phyloP scores from a whole-genome alignment of 2,888 invertebrate species.

The Danaus chrysippus region DNA sequence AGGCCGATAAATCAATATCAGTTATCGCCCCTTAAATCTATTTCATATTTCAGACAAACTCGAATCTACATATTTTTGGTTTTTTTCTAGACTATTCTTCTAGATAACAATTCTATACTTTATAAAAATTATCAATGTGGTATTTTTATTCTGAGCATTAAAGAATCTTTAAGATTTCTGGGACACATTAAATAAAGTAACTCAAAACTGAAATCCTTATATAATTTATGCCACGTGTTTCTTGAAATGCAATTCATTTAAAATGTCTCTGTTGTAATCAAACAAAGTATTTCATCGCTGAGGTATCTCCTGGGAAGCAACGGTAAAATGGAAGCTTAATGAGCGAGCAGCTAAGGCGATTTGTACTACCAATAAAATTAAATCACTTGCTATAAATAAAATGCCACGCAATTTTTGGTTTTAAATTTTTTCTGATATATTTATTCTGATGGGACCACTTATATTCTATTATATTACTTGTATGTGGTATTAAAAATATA shows the following conservation, averaged over 20 bases:
- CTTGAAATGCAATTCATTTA: constrained; percentile 12
- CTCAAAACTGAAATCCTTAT: background rate
- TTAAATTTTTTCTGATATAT: no score
- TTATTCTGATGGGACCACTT: no score
- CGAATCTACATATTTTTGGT: no score
- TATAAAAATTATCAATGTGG: no score
- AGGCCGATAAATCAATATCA: no score
- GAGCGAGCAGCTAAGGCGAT: constrained; percentile 52
- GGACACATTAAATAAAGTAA: background rate
- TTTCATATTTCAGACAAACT: no score
- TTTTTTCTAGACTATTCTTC: no score
- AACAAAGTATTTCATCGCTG: constrained; percentile 25
- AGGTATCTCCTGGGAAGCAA: constrained; percentile 36
- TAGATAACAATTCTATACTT: no score
- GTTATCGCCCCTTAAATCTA: no score
- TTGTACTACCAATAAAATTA: constrained; percentile 34
- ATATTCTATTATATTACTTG: no score
- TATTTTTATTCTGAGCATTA: no score
- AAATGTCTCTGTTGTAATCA: constrained; percentile 21
- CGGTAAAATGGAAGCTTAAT: constrained; percentile 40
- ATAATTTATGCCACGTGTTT: background rate
- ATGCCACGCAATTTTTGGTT: background rate
- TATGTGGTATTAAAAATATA: no score
- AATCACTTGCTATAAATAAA: constrained; percentile 19
- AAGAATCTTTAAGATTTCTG: background rate